Base-by-base conservation (phyloP, 1,140 invertebrate species). In the Vollenhovia emeryi region DNA sequence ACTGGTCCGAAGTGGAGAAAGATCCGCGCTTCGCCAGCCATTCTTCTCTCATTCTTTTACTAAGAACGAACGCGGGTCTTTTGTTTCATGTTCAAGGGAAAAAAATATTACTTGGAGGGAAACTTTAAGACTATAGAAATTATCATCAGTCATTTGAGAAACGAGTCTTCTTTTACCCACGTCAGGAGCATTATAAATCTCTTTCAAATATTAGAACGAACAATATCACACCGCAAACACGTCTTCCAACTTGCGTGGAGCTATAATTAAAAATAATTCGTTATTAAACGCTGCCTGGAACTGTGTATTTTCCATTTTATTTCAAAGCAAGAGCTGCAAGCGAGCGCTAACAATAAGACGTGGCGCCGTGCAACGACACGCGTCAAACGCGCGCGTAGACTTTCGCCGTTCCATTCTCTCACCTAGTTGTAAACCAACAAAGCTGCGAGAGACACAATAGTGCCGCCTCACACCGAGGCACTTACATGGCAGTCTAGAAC, bases 401-500 rank as follows among this genome's bases (percentile, higher is more conserved):
- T 50, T 57, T 73, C 68, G 36, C 13, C 24, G 24, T 82, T 36
- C 50, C 36, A 57, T 45, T 57, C 64, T 57, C 78, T 80, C 78
- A 80, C 76, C 64, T 71, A 71, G 78, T 57, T 71, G 78, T 80
- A 57, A 80, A 71, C 78, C 33, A 73, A 82, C 78, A 82, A 82
- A 82, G 78, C 78, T 82, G 18, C 52, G 52, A 73, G 78, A n/a
- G 11, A 9, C 60, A 82, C 66, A 82, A 82, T 82, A 33, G 78
- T 33, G 24, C 9, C 24, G 24, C 18, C 52, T 52, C 66, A 71
- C 78, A 57, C 45, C 18, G 18, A 21, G 64, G 64, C 50, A 82
- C 78, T 82, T 82, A 82, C n/a, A 82, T 57, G 78, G 59, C 66
- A 24, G 18, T 59, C 66, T 82, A 74, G 83, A 85, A 90, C 82